Evolutionary conservation across 2,113 vertebrate genomes (phyloP), one percentile per base, ranked within the genome.

Genomic region (Raja brachyura): DNA sequence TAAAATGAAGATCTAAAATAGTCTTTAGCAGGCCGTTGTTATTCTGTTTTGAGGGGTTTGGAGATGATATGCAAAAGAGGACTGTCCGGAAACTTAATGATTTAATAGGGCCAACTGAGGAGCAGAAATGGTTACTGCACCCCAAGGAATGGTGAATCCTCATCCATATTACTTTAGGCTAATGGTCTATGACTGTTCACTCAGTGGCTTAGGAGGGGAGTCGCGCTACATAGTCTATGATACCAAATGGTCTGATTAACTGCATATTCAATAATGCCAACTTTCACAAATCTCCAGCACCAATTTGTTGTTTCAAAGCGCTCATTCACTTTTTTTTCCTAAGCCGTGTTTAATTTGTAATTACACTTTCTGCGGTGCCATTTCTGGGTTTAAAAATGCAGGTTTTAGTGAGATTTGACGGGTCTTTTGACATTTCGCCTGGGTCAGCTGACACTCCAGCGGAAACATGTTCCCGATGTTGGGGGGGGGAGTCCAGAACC

Each of bases 211-310:
- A 93, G 95, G 96, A 96, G 96, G 95, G 39, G 96, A 96, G 95
- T 97, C 95, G 96, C 95, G 96, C 96, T 96, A 95, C 96, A 97
- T 97, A 97, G 95, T 96, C 96, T 95, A 96, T 97, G 97, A 97
- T 97, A 97, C 96, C 93, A 95, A 97, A 96, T 96, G 96, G 96
- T 95, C 97, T 97, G 97, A 98, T 98, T 98, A 98, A 97, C 97
- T 97, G 96, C 96, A 97, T 97, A 97, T 97, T 98, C 97, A 97
- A 98, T 96, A 97, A 96, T 97, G 96, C 95, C 97, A 97, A 97
- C 97, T 97, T 97, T 92, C 68, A 73, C 66, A 48, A 92, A 92
- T 92, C 66, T 88, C 63, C 59, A 4, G 95, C 96, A 96, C 96
- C 96, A 97, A 96, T 96, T 96, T 95, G 93, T 96, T 95, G 95